Evolutionary conservation across 1,140 invertebrate genomes (phyloP).

Genomic region (Papilio helenus): DNA sequence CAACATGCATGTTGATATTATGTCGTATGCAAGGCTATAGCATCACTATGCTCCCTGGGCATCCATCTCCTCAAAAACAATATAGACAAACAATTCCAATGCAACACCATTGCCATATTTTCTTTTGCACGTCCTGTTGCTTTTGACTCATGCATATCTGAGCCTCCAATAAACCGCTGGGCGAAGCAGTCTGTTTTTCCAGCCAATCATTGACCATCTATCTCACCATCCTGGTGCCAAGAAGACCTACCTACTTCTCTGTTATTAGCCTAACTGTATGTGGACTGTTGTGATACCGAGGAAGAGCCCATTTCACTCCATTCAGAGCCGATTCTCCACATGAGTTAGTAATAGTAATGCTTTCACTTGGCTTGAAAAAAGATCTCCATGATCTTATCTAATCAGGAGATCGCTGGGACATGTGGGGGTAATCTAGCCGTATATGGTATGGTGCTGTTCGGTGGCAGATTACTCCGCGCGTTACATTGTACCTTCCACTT

Average conservation of each 20-base stretch:
- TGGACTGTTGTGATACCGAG: not conserved
- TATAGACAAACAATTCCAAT: not conserved
- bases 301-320: not conserved
- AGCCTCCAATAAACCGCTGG: constrained; percentile 2
- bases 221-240: not conserved
- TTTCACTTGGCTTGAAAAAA: not conserved
- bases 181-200: not conserved
- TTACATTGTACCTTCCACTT: constrained; percentile 1
- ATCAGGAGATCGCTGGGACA: constrained; percentile 2
- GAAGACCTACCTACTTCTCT: not conserved
- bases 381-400: not conserved
- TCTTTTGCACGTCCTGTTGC: not conserved
- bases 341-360: constrained; percentile 4
- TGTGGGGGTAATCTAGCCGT: not conserved
- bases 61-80: constrained; percentile 1
- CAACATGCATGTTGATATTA: no score
- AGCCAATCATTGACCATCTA: constrained; percentile 3
- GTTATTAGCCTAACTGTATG: constrained; percentile 4
- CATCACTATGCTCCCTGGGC: no score
- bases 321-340: not conserved
- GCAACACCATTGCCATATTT: not conserved
- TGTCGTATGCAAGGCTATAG: no score
- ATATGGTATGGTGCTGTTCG: not conserved
- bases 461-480: not conserved
- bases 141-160: constrained; percentile 1